A percentile compares a stretch with the other conserved stretches of the same genome.
phyloP scores from a whole-genome alignment of 2,888 invertebrate species.

The Sepiola atlantica region DNA sequence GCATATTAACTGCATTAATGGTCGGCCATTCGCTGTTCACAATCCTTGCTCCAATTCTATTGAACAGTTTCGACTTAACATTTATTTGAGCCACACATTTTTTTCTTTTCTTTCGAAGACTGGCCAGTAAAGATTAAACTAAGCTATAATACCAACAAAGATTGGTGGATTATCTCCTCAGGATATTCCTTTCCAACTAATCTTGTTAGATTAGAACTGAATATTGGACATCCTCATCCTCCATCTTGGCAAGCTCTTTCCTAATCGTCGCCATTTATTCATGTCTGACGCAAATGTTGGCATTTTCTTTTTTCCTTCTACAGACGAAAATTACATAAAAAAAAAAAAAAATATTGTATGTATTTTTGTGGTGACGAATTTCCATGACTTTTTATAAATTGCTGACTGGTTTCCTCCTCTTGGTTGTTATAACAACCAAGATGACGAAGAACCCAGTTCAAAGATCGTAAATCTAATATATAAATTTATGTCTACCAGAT shows the following conservation, averaged over 20 bases:
- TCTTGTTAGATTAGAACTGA: not conserved
- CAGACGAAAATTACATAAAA: not conserved
- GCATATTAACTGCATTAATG: conserved; percentile 32
- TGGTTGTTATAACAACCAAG: no score
- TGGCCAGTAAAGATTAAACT: not conserved
- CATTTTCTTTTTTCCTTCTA: not conserved
- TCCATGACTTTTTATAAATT: no score
- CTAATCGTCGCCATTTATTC: not conserved
- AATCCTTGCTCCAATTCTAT: not conserved
- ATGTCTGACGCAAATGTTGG: not conserved
- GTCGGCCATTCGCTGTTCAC: not conserved
- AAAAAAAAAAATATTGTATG: no score
- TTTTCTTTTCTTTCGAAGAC: not conserved
- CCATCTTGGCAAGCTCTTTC: not conserved
- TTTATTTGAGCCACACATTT: not conserved
- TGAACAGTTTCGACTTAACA: not conserved
- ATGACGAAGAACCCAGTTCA: no score
- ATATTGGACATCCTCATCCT: not conserved
- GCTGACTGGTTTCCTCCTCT: no score
- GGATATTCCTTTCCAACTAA: not conserved
- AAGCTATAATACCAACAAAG: not conserved
- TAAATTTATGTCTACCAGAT: no score
- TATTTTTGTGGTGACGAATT: no score
- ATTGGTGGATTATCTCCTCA: not conserved
- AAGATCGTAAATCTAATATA: no score